These are phyloP conservation scores for Periphyllus acericola DNA, from an alignment of 2,888 invertebrate genomes.

Conservation along the genomic window DNA sequence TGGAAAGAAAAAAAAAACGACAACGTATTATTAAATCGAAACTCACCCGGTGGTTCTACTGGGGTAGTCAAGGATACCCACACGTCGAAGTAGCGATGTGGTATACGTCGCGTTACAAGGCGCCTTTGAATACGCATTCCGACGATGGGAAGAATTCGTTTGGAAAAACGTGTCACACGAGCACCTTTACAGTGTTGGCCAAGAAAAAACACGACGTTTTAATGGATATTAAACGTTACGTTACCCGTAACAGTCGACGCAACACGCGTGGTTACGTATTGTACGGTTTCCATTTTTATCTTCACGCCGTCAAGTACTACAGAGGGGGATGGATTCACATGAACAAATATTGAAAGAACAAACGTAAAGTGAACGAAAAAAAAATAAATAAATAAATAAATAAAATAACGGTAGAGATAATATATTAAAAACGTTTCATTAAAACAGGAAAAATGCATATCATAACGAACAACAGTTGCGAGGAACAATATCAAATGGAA, in stretches of 20 bases:
- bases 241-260: background rate
- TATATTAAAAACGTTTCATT: background rate
- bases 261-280: background rate
- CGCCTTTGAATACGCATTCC: constrained; percentile 10
- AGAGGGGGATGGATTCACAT: too few relatives aligned
- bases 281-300: background rate
- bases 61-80: constrained; percentile 20
- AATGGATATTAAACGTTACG: constrained; percentile 50
- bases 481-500: background rate
- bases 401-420: background rate
- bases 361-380: background rate
- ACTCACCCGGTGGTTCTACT: background rate
- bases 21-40: constrained; percentile 48
- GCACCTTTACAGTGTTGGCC: background rate
- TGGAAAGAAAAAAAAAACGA: background rate
- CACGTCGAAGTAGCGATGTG: background rate
- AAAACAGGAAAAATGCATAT: background rate
- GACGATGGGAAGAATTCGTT: constrained; percentile 1
- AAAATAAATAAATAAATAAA: background rate
- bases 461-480: background rate
- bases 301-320: background rate
- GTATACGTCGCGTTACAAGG: background rate
- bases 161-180: constrained; percentile 25
- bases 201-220: constrained; percentile 21
- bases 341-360: background rate